These are phyloP conservation scores for Prinia subflava DNA, from an alignment of 2,113 vertebrate genomes.

Conservation along the genomic window DNA sequence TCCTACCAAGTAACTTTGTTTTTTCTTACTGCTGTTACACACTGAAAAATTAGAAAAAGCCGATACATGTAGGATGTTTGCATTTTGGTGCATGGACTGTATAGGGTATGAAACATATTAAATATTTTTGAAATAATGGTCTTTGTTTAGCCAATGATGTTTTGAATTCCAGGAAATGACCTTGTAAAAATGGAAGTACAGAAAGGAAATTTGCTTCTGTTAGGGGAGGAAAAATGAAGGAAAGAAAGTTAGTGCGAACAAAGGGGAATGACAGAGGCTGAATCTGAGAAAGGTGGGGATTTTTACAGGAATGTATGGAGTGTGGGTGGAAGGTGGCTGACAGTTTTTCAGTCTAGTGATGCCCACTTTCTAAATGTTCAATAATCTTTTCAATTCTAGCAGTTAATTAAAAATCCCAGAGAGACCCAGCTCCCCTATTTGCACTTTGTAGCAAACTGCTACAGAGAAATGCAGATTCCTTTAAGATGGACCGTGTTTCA, in stretches of 20 bases:
- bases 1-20: background rate
- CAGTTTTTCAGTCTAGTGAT: background rate
- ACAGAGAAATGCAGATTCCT: background rate
- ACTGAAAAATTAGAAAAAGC: background rate
- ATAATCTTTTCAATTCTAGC: background rate
- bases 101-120: background rate
- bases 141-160: background rate
- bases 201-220: constrained; percentile 2
- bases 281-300: background rate
- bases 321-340: background rate
- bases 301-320: background rate
- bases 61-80: background rate
- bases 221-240: background rate
- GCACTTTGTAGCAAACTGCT: background rate
- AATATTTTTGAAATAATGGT: background rate
- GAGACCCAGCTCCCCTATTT: background rate
- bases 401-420: background rate
- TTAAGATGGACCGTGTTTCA: background rate
- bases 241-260: background rate
- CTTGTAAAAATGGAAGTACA: background rate
- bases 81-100: background rate
- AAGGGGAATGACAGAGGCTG: background rate
- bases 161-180: constrained; percentile 56
- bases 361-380: background rate
- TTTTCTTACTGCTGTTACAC: background rate